Percentiles rank a stretch among this genome's conserved stretches.
Conservation (phyloP, 2,888 invertebrate genomes). For the Coremacera marginata region DNA sequence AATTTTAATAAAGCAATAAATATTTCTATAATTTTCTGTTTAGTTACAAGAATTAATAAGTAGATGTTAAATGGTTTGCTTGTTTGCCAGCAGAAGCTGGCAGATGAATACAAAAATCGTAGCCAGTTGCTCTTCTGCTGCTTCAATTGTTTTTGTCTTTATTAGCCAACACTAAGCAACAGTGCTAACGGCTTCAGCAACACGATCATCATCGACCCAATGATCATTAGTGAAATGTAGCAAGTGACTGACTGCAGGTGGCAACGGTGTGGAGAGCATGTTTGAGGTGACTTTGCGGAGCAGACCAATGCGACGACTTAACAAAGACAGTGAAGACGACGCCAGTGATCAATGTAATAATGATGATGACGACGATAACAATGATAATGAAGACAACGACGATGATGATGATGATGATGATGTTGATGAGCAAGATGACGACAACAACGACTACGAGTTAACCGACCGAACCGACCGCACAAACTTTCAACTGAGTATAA, state of each 20-base stretch:
- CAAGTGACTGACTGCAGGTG: constrained; percentile 5
- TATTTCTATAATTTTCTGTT: not conserved
- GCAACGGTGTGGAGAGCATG: constrained; percentile 1
- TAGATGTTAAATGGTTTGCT: not conserved
- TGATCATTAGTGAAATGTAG: constrained; percentile 15
- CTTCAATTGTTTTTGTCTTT: not conserved
- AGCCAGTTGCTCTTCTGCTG: not conserved
- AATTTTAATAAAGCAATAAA: too few species aligned
- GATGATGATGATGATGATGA: constrained; percentile 9
- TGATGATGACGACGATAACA: not conserved
- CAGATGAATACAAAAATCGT: not conserved
- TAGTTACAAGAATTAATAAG: not conserved
- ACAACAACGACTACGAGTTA: constrained; percentile 40
- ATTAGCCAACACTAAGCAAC: not conserved
- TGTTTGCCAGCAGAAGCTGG: not conserved
- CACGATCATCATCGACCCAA: not conserved
- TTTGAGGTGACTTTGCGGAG: not conserved
- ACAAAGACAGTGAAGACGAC: constrained; percentile 47
- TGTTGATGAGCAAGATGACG: constrained; percentile 24
- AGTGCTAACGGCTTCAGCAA: not conserved
- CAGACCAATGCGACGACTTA: constrained; percentile 31
- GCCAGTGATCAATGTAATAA: constrained; percentile 42
- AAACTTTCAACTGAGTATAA: constrained; percentile 61
- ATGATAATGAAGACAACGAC: constrained; percentile 12
- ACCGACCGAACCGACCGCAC: constrained; percentile 19